Evolutionary conservation across 2,113 vertebrate species (phyloP), one percentile per base, ranked within the genome.

Genomic region (Vimba vimba): DNA sequence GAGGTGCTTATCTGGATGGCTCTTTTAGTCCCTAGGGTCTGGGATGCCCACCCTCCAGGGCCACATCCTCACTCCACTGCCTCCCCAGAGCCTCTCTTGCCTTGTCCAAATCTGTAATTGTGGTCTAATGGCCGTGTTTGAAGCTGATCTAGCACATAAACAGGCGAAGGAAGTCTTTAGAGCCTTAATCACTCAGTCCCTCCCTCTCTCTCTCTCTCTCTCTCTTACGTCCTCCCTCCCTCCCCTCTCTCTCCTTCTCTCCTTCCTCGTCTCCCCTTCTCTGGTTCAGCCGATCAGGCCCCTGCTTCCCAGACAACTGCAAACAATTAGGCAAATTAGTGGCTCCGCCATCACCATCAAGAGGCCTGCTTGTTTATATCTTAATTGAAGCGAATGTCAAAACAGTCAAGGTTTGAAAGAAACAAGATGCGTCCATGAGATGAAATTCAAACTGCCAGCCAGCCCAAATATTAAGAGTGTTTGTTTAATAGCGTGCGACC

Each of bases 301-400:
- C 74, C 89, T 92, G 93, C 93, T 93, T 94, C 92, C 94, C 98
- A 99, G 98, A 99, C 98, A 99, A 99, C 98, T 99, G 98, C 98
- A 99, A 99, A 99, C 98, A 99, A 99, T 99, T 99, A 99, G 97
- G 97, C 95, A 98, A 99, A 99, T 99, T 97, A 99, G 98, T 99
- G 98, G 98, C 98, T 99, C 98, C 98, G 98, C 96, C 97, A 97
- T 97, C 97, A 98, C 97, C 98, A 99, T 99, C 98, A 98, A 97
- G 97, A 97, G 97, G 97, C 97, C 97, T 98, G 97, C 97, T 99
- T 99, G 98, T 99, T 99, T 99, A 99, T 99, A 99, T 99, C 99
- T 98, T 99, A 99, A 99, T 99, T 97, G 97, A 97, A 98, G 96
- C 96, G 97, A 98, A 99, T 99, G 98, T 99, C 98, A 99, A 99